These are phyloP conservation scores for Brachionus rubens DNA, from an alignment of 1,140 invertebrate species.

Conservation along the genomic window DNA sequence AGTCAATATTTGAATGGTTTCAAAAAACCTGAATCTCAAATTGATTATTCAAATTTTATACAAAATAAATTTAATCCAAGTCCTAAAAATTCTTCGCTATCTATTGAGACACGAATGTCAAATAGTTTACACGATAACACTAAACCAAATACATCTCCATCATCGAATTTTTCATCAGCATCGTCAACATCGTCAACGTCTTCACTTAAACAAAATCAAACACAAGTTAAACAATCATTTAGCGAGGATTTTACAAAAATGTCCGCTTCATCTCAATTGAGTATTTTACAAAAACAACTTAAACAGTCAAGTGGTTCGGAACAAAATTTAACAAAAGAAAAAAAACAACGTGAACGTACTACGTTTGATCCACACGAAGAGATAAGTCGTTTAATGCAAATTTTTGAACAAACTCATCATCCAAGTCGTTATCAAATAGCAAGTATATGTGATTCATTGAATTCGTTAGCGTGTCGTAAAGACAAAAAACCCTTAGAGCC, in stretches of 20 bases:
- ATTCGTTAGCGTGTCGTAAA: slow-evolving; percentile 26
- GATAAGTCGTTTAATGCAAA: slow-evolving; percentile 86
- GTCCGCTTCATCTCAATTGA: neutral
- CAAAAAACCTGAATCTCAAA: slow-evolving; percentile 21
- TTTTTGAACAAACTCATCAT: slow-evolving; percentile 92
- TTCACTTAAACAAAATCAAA: neutral
- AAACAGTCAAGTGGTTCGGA: neutral
- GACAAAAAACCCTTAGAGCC: slow-evolving; percentile 79
- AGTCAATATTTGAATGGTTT: slow-evolving; percentile 21
- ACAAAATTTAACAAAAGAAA: slow-evolving; percentile 19
- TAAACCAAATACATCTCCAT: slow-evolving; percentile 26
- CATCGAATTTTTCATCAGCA: slow-evolving; percentile 25
- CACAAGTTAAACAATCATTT: neutral
- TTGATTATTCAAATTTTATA: neutral
- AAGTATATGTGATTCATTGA: slow-evolving; percentile 44
- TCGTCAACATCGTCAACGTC: slow-evolving; percentile 26
- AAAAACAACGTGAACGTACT: slow-evolving; percentile 59
- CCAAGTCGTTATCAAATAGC: slow-evolving; percentile 72
- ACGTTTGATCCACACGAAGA: slow-evolving; percentile 91
- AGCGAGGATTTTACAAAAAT: neutral
- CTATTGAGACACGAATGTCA: neutral
- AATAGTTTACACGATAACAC: neutral
- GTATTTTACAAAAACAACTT: neutral
- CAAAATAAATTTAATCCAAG: neutral
- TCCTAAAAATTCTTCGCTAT: slow-evolving; percentile 7